Conservation (phyloP, 2,888 invertebrate genomes). For the Pharmacophagus antenor region DNA sequence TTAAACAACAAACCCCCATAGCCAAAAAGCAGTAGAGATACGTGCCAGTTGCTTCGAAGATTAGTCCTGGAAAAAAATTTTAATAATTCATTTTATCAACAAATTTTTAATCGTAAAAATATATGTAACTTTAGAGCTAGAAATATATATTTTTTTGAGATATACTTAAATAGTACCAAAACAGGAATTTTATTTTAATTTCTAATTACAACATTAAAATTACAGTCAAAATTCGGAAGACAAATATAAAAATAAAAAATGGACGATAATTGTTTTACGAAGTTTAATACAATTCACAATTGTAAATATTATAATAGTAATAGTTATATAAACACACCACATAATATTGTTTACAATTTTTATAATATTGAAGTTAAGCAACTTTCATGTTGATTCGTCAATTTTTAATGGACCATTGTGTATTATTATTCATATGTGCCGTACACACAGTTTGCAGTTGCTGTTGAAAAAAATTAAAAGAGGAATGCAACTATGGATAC, state of each 20-base stretch:
- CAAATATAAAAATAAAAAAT: too few relatives aligned
- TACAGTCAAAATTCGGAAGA: not conserved
- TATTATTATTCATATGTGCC: too few relatives aligned
- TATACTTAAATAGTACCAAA: too few relatives aligned
- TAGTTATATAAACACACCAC: not conserved
- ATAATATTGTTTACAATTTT: not conserved
- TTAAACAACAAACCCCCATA: slow-evolving; percentile 83
- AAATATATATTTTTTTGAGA: too few relatives aligned
- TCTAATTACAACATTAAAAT: not conserved
- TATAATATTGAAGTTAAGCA: not conserved
- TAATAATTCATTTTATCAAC: slow-evolving; percentile 2
- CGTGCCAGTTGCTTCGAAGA: slow-evolving; percentile 80
- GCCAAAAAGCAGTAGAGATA: slow-evolving; percentile 84
- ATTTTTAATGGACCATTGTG: too few relatives aligned
- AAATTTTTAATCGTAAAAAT: not conserved
- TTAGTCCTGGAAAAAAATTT: slow-evolving; percentile 48
- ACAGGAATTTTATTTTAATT: too few relatives aligned
- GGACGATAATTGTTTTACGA: too few relatives aligned
- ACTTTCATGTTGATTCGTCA: not conserved
- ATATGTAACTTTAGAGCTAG: not conserved
- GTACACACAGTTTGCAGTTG: not conserved
- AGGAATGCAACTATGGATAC: not conserved
- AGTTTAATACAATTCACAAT: too few relatives aligned
- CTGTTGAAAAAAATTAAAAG: not conserved
- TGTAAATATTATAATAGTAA: not conserved